Evolutionary conservation across 2,797 vertebrate species (phyloP).

Genomic region (Xenentodon cancila): DNA sequence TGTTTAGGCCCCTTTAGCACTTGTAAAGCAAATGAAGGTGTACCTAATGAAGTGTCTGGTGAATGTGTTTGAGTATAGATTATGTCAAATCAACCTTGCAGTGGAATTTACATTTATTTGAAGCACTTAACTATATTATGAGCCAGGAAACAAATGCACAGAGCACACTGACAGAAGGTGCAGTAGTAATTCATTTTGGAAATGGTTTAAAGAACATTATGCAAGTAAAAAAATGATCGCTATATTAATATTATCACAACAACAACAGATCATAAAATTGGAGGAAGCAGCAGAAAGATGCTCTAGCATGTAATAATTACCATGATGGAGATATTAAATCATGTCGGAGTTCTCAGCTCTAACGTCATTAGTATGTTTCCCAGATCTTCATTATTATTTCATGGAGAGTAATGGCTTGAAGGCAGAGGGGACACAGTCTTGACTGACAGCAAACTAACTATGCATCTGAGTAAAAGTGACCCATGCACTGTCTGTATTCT

Average conservation of each 20-base stretch:
- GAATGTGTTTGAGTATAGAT: no score
- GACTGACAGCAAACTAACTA: constrained; percentile 56
- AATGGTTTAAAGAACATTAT: neutral
- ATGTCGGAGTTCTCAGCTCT: neutral
- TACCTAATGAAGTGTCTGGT: no score
- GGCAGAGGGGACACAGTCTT: constrained; percentile 1
- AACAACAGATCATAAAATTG: neutral
- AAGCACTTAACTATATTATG: constrained; percentile 21
- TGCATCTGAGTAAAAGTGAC: constrained; percentile 67
- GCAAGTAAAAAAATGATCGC: neutral
- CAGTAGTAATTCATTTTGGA: no score
- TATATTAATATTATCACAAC: neutral
- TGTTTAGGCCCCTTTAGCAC: neutral
- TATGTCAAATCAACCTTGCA: constrained; percentile 14
- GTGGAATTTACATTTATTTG: constrained; percentile 34
- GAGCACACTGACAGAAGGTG: no score
- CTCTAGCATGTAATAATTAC: no score
- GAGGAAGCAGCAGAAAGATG: neutral
- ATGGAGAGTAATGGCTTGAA: constrained; percentile 8
- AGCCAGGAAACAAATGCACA: constrained; percentile 41
- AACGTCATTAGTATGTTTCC: constrained; percentile 8
- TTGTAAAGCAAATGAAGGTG: no score
- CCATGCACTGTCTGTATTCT: constrained; percentile 50
- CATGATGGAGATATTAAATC: no score
- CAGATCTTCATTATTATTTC: constrained; percentile 1